Evolutionary conservation across 2,797 vertebrate genomes (phyloP), one percentile per base, ranked within the genome.

Genomic region (Sparus aurata): DNA sequence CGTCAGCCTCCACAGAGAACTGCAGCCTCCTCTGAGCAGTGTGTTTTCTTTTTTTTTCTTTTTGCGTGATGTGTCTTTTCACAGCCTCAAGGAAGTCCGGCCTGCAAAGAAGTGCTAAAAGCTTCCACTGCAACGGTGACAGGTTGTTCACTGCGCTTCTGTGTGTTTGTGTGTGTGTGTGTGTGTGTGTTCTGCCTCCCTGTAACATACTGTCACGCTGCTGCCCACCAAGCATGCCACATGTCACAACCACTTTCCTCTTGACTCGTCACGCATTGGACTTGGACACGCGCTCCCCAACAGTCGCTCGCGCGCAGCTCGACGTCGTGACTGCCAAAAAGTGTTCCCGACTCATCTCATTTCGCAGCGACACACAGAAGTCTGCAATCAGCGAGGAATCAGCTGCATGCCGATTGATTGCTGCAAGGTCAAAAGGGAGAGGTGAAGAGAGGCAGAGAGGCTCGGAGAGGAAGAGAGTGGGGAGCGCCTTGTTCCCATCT

Each of bases 31-130:
- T 49, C 23, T 52, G 61, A 62, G 6, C 47, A 64, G 71, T 58
- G 57, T 34, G 63, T 49, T 54, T 55, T 1, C 73, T 53, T 69
- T 23, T 22, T 20, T 12, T n/a, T 11, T 25, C 47, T n/a, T 57
- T 43, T 23, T 27, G 25, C 67, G 43, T 18, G 23, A 63, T 15
- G 23, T 83, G 80, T 83, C 62, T 80, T 82, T 87, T 85, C 54
- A 71, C 73, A 50, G 75, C 76, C 66, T 74, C 61, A 62, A 71
- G 69, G 77, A 81, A 80, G 81, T 80, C 54, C 54, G 55, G 63
- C 58, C 59, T 46, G 65, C 75, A 76, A 70, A 80, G 79, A 90
- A 79, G 84, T 71, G 89, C 87, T 91, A 91, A 92, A 91, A 91
- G 90, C 87, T 58, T 70, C 70, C 67, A 69, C 84, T 80, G 84